phyloP scores from a whole-genome alignment of 2,113 vertebrate genomes.

The Reinhardtius hippoglossoides region DNA sequence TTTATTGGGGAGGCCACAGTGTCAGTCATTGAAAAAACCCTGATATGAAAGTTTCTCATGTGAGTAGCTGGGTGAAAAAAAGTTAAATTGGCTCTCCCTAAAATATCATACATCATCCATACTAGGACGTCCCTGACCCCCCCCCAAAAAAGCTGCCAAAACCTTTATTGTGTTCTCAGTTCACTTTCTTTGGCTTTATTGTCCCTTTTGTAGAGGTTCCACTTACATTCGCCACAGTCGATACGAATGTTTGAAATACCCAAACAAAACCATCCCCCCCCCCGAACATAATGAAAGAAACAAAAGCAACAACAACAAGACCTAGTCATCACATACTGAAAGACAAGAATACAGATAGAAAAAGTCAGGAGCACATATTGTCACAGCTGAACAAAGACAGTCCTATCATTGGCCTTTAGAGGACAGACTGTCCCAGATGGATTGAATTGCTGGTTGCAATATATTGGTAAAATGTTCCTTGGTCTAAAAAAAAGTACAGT shows the following conservation, averaged over 20 bases:
- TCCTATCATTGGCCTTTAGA: neutral
- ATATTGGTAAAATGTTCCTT: neutral
- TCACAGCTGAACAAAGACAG: neutral
- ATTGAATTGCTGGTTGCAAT: neutral
- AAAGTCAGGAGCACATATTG: neutral
- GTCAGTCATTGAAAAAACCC: neutral
- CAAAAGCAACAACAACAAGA: neutral
- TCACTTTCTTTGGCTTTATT: neutral
- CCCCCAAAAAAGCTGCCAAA: neutral
- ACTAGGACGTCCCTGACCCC: neutral
- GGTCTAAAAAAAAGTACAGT: neutral
- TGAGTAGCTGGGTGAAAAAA: neutral
- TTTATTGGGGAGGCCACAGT: neutral
- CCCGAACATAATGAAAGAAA: neutral
- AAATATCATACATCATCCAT: neutral
- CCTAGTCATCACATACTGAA: neutral
- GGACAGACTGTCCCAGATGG: neutral
- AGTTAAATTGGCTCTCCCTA: neutral
- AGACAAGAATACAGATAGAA: neutral
- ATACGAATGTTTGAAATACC: neutral
- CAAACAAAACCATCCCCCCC: neutral
- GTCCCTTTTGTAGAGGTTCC: neutral
- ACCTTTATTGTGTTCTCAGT: neutral
- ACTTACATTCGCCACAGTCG: neutral
- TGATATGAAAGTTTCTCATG: neutral